Evolutionary conservation across 2,113 vertebrate genomes (phyloP).

Genomic region (Lepus timidus): DNA sequence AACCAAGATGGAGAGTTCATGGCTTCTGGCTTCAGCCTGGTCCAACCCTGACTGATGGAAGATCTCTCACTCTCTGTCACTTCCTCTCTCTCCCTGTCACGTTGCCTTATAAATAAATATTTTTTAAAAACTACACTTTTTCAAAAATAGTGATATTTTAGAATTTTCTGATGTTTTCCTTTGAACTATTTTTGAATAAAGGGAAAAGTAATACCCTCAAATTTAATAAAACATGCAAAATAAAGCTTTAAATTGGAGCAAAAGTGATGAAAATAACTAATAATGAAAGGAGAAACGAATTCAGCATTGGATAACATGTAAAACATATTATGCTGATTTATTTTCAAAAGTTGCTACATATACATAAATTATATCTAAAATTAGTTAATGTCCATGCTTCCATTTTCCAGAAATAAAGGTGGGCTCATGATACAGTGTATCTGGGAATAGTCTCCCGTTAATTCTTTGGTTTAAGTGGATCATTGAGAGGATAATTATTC

Average conservation of each 20-base stretch:
- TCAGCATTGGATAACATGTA: background rate
- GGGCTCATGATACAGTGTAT: background rate
- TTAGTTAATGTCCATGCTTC: background rate
- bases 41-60: too few species aligned
- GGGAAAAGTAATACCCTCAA: background rate
- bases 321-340: background rate
- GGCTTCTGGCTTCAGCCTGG: too few species aligned
- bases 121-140: too few species aligned
- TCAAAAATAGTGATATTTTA: background rate
- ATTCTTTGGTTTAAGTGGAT: background rate
- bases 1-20: too few species aligned
- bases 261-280: background rate
- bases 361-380: background rate
- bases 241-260: background rate
- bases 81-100: too few species aligned
- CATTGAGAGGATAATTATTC: background rate
- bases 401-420: background rate
- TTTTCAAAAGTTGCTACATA: constrained; percentile 19
- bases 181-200: constrained; percentile 13
- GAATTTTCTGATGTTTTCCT: background rate
- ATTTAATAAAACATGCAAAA: constrained; percentile 17
- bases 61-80: too few species aligned
- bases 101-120: too few species aligned
- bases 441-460: background rate
- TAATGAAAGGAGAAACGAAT: background rate